These are phyloP conservation scores for Meandrusa payeni DNA, from an alignment of 2,888 invertebrate genomes.

Conservation along the genomic window DNA sequence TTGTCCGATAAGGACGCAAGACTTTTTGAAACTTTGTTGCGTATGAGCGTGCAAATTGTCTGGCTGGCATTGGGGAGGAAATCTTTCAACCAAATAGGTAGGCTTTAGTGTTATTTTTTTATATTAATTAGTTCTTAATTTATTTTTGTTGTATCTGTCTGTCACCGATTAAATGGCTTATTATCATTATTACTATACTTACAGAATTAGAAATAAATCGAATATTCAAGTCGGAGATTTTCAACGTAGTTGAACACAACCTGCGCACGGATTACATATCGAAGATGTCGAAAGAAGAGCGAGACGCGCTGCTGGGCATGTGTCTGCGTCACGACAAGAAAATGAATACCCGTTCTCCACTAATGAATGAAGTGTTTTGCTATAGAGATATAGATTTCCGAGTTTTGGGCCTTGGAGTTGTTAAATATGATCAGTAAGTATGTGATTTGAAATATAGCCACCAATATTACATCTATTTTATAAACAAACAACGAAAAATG, in stretches of 20 bases:
- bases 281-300: conserved; percentile 71
- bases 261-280: conserved; percentile 55
- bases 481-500: too few species aligned
- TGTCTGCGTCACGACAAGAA: conserved; percentile 77
- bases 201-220: conserved; percentile 83
- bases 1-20: conserved; percentile 83
- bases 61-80: conserved; percentile 83
- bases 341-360: conserved; percentile 79
- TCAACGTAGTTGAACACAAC: conserved; percentile 78
- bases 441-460: too few species aligned
- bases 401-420: conserved; percentile 77
- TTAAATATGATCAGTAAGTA: conserved; percentile 55
- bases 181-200: too few species aligned
- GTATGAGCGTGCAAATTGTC: conserved; percentile 81
- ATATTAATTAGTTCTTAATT: too few species aligned
- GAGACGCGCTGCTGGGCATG: conserved; percentile 74
- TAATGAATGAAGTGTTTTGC: conserved; percentile 80
- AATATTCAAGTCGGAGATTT: conserved; percentile 81
- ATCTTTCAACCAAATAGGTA: conserved; percentile 82
- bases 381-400: conserved; percentile 80
- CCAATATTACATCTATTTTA: too few species aligned
- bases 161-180: too few species aligned
- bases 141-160: too few species aligned
- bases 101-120: too few species aligned
- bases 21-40: conserved; percentile 80